Conservation (phyloP, 2,113 vertebrate genomes). For the Lonchura striata region DNA sequence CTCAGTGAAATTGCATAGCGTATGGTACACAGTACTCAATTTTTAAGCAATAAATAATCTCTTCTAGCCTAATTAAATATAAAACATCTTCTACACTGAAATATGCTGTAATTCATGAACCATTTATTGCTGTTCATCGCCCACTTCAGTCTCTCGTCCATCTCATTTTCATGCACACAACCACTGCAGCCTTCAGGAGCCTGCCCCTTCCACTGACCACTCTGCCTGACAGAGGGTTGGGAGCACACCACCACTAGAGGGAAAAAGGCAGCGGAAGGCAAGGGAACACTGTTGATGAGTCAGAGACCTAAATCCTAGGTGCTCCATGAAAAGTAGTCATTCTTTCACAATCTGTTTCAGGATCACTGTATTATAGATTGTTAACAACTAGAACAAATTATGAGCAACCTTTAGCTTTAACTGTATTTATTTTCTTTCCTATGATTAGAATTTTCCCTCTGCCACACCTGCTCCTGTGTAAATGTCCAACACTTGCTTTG, state of each 20-base stretch:
- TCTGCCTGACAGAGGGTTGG: neutral
- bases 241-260: neutral
- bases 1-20: neutral
- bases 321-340: neutral
- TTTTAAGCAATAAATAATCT: constrained; percentile 35
- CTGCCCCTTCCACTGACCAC: neutral
- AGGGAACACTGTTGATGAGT: accelerated
- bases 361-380: neutral
- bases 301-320: neutral
- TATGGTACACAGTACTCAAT: constrained; percentile 5
- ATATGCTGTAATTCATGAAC: neutral
- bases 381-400: neutral
- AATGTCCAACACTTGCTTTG: neutral
- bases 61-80: neutral
- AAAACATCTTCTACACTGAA: constrained; percentile 16
- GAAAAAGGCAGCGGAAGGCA: neutral
- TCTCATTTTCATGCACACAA: neutral
- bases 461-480: neutral
- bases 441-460: neutral
- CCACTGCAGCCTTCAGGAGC: neutral
- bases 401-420: neutral
- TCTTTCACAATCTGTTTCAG: neutral
- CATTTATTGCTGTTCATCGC: neutral
- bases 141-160: neutral
- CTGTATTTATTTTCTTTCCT: neutral